Conservation (phyloP, 1,140 invertebrate genomes). For the Alviniconcha marisindica region DNA sequence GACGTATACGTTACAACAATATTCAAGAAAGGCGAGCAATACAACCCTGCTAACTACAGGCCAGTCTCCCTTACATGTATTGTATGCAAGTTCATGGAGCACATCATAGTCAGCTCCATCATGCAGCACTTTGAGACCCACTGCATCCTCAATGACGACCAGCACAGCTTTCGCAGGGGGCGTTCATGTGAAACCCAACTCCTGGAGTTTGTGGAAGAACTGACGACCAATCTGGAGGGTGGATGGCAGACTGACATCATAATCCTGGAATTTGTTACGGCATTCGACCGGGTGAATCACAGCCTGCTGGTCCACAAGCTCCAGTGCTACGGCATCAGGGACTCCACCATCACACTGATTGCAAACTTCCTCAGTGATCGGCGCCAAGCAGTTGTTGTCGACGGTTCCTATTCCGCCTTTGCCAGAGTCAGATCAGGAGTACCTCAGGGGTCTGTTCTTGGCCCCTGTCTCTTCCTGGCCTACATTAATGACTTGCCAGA, state of each 20-base stretch:
- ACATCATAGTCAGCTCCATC: conserved; percentile 34
- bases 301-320: conserved; percentile 41
- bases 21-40: too few relatives aligned
- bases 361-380: conserved; percentile 33
- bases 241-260: conserved; percentile 36
- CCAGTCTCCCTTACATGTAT: conserved; percentile 47
- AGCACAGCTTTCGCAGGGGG: conserved; percentile 41
- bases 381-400: conserved; percentile 39
- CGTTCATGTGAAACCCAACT: conserved; percentile 47
- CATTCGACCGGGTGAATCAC: conserved; percentile 46
- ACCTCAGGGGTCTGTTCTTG: neutral
- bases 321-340: conserved; percentile 28
- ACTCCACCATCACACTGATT: conserved; percentile 32
- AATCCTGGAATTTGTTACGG: conserved; percentile 24
- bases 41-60: conserved; percentile 49
- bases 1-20: neutral
- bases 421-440: conserved; percentile 26
- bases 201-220: conserved; percentile 6
- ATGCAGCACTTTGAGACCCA: conserved; percentile 38
- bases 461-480: conserved; percentile 32
- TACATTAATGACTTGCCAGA: conserved; percentile 32
- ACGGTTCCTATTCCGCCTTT: conserved; percentile 32
- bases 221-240: conserved; percentile 31
- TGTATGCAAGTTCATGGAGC: conserved; percentile 40
- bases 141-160: neutral